These are phyloP conservation scores for Psittacula echo DNA, from an alignment of 2,797 vertebrate species.

Conservation along the genomic window DNA sequence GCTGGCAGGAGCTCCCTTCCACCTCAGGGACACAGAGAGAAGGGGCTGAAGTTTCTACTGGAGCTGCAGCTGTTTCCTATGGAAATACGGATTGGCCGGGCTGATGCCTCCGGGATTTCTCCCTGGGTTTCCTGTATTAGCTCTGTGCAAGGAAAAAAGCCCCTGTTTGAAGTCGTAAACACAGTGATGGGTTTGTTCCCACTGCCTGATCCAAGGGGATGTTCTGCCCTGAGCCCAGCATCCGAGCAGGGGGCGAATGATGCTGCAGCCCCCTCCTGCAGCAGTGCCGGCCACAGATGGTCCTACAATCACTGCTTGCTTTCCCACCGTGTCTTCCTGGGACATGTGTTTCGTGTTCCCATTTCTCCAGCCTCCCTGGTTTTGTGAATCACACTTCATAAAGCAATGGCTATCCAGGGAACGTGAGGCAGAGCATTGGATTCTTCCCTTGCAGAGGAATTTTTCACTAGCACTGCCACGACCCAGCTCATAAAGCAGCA, in stretches of 20 bases:
- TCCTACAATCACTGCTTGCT: background rate
- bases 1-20: background rate
- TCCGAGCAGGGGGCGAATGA: background rate
- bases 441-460: background rate
- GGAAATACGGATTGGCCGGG: background rate
- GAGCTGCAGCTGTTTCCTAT: conserved; percentile 42
- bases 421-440: background rate
- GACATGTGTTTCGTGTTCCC: conserved; percentile 48
- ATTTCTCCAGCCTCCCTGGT: conserved; percentile 19
- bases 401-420: conserved; percentile 49
- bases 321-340: conserved; percentile 37
- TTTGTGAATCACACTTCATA: conserved; percentile 61
- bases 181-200: background rate
- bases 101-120: background rate
- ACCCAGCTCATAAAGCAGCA: background rate
- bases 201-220: background rate
- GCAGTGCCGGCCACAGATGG: conserved; percentile 5
- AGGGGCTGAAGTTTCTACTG: background rate
- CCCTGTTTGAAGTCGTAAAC: background rate
- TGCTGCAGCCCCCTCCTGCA: background rate
- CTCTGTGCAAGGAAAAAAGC: background rate
- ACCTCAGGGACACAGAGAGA: background rate
- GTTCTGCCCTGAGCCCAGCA: background rate
- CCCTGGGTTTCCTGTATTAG: background rate
- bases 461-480: background rate